phyloP scores from a whole-genome alignment of 1,140 invertebrate species.

The Glomeris maerens region DNA sequence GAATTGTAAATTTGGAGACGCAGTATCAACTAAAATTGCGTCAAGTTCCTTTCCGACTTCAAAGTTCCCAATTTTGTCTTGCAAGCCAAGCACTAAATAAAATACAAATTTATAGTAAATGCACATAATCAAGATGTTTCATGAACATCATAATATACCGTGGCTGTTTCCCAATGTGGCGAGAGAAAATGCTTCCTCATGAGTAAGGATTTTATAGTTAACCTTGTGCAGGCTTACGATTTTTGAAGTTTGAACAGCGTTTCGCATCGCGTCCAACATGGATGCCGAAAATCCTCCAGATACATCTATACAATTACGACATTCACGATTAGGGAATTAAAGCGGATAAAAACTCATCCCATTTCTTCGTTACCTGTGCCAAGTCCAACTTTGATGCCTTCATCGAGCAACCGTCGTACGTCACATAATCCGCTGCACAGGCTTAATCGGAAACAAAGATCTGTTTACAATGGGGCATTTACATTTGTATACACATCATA shows the following conservation, averaged over 20 bases:
- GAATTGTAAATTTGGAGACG: conserved; percentile 21
- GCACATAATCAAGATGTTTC: background rate
- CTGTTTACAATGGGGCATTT: too few species aligned
- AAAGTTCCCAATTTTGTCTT: conserved; percentile 61
- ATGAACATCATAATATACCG: conserved; percentile 35
- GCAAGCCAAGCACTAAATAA: conserved; percentile 53
- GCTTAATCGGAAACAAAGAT: conserved; percentile 23
- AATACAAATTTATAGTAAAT: conserved; percentile 11
- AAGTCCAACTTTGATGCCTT: conserved; percentile 58
- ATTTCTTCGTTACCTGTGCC: conserved; percentile 53
- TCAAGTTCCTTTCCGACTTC: conserved; percentile 68
- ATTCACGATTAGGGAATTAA: background rate
- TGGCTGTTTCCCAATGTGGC: conserved; percentile 72
- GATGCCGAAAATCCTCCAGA: conserved; percentile 60
- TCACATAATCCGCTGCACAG: conserved; percentile 72
- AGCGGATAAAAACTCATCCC: background rate
- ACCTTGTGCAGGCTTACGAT: conserved; percentile 39
- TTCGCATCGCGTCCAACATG: conserved; percentile 58
- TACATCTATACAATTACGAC: conserved; percentile 44
- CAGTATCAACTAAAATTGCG: conserved; percentile 47
- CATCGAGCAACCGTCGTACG: conserved; percentile 44
- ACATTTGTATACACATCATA: too few species aligned
- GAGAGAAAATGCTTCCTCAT: conserved; percentile 62
- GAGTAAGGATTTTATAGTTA: conserved; percentile 43
- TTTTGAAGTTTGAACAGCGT: conserved; percentile 55